These are phyloP conservation scores for Trachelus tabidus DNA, from an alignment of 2,888 invertebrate genomes.

Conservation along the genomic window DNA sequence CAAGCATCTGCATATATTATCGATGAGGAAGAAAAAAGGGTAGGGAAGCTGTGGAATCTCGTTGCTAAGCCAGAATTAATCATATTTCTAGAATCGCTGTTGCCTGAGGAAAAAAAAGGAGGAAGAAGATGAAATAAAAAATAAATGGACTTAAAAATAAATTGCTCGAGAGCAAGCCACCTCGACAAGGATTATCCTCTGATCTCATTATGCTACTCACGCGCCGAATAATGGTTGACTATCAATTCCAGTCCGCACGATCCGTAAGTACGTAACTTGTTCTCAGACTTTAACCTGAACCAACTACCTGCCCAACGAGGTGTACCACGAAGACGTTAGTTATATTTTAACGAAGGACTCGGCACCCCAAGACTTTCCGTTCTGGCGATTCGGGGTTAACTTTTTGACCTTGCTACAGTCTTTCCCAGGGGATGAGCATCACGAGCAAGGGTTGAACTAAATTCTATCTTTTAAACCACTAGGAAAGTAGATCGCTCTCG, in stretches of 20 bases:
- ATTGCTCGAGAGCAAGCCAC: background rate
- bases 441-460: constrained; percentile 7
- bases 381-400: constrained; percentile 34
- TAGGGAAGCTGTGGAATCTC: background rate
- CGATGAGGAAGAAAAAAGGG: constrained; percentile 12
- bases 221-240: constrained; percentile 1
- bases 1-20: constrained; percentile 44
- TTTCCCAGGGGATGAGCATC: constrained; percentile 19
- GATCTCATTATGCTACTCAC: constrained; percentile 6
- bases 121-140: background rate
- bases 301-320: background rate
- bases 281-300: background rate
- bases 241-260: background rate
- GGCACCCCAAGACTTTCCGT: constrained; percentile 28
- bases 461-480: constrained; percentile 35
- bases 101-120: background rate
- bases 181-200: background rate
- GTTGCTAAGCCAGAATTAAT: constrained; percentile 24
- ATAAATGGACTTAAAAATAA: background rate
- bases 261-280: background rate
- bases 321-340: background rate
- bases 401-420: constrained; percentile 24
- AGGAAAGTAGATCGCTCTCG: constrained; percentile 36
- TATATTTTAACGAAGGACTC: background rate
- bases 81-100: constrained; percentile 8